Evolutionary conservation across 2,888 invertebrate genomes (phyloP), one percentile per base, ranked within the genome.

Genomic region (Seladonia tumulorum): DNA sequence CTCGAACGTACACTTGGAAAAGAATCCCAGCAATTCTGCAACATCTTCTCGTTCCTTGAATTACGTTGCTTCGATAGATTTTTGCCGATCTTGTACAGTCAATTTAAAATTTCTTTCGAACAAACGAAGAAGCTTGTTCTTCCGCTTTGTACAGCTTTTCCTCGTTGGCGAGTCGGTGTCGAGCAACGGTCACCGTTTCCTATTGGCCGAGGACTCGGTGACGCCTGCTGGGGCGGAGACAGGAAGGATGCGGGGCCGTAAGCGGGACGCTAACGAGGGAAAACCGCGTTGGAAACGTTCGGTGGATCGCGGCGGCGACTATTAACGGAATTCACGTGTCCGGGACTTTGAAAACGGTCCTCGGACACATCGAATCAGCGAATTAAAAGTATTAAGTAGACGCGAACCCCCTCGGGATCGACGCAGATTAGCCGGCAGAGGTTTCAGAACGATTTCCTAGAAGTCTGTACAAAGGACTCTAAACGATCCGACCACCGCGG

Each of bases 381-480:
- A 42, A 25, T 49, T 49, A 22, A 39, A 16, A 39, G 12, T 22
- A 42, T 25, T 5, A n/a, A 18, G 16, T 25, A 29, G 60, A 25
- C 53, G 57, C 72, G n/a, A 68, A 39, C 71, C 70, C 45, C n/a
- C 29, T 63, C 16, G 53, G 68, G 45, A 80, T 47, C 29, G 73
- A n/a, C 42, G 18, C 75, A 29, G 78, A 81, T n/a, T 63, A 79
- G 63, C 45, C 45, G 73, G 82, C 73, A n/a, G n/a, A 80, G 71
- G 77, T 89, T 86, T 76, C 81, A 60, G 77, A 81, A 83, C 73
- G 88, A 87, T 79, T 83, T 75, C 68, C 78, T 82, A 76, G 77
- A 91, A 90, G 90, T 88, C 88, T 85, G 72, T 85, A 82, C 75
- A 84, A 89, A 86, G 90, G 91, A 92, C 92, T 92, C 91, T 92